Conservation (phyloP, 1,140 invertebrate species). For the Nephotettix cincticeps region DNA sequence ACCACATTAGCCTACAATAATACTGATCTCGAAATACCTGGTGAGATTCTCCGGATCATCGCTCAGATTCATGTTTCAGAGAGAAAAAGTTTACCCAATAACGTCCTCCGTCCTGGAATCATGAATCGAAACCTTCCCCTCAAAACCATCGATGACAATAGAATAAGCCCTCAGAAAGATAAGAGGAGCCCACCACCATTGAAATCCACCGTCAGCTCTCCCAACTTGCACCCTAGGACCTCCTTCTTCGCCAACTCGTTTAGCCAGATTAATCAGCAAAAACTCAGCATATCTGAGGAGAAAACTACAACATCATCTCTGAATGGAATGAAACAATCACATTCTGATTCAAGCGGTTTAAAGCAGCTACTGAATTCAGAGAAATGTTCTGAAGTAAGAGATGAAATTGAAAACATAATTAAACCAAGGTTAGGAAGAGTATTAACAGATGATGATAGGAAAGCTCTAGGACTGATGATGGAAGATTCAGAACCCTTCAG, state of each 20-base stretch:
- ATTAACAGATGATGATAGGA: slow-evolving; percentile 25
- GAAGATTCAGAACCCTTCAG: slow-evolving; percentile 37
- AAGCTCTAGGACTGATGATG: slow-evolving; percentile 41
- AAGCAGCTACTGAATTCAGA: slow-evolving; percentile 2
- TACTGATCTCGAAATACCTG: slow-evolving; percentile 61
- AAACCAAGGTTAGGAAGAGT: slow-evolving; percentile 22
- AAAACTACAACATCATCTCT: slow-evolving; percentile 43
- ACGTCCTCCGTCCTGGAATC: neutral
- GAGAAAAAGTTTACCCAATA: slow-evolving; percentile 43
- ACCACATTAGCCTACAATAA: slow-evolving; percentile 57
- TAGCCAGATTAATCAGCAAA: slow-evolving; percentile 49
- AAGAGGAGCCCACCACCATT: slow-evolving; percentile 45
- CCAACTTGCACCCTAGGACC: slow-evolving; percentile 50
- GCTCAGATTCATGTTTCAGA: slow-evolving; percentile 54
- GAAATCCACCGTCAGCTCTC: slow-evolving; percentile 52
- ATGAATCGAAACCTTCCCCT: slow-evolving; percentile 49
- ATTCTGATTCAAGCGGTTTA: slow-evolving; percentile 28
- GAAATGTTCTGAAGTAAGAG: slow-evolving; percentile 10
- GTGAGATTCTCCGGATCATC: slow-evolving; percentile 63
- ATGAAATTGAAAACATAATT: neutral
- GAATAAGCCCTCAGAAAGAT: slow-evolving; percentile 46
- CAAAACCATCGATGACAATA: slow-evolving; percentile 56
- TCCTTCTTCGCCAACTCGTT: slow-evolving; percentile 65
- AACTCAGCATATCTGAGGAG: slow-evolving; percentile 45
- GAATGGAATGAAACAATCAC: slow-evolving; percentile 25